Evolutionary conservation across 2,113 vertebrate species (phyloP).

Genomic region (Tupaia tana): DNA sequence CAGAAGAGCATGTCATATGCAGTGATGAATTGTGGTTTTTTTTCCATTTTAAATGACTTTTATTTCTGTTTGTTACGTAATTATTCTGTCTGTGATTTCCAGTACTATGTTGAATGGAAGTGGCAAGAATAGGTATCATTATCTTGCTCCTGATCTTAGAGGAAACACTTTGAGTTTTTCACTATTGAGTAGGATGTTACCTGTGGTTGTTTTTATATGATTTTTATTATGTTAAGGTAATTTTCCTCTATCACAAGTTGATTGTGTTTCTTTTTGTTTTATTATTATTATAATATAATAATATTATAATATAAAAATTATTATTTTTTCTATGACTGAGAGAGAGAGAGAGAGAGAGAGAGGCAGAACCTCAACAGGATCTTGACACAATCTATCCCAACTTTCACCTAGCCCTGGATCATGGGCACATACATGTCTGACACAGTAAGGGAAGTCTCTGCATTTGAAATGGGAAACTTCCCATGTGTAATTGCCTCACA

Average conservation of each 20-base stretch:
- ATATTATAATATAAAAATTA: too few relatives aligned
- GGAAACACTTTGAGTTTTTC: not conserved
- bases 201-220: not conserved
- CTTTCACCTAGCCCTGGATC: too few relatives aligned
- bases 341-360: too few relatives aligned
- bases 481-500: too few relatives aligned
- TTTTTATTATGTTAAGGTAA: not conserved
- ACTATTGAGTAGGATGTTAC: not conserved
- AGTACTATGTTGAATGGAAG: not conserved
- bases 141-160: not conserved
- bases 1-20: not conserved
- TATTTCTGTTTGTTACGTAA: not conserved
- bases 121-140: not conserved
- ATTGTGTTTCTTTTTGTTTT: not conserved
- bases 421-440: too few relatives aligned
- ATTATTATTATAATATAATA: too few relatives aligned
- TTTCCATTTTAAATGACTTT: not conserved
- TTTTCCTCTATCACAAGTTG: not conserved
- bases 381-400: too few relatives aligned
- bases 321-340: too few relatives aligned
- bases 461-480: too few relatives aligned
- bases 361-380: too few relatives aligned
- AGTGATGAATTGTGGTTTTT: not conserved
- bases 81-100: not conserved
- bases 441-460: too few relatives aligned